Evolutionary conservation across 2,888 invertebrate genomes (phyloP).

Genomic region (Ashinkailepas kermadecensis): DNA sequence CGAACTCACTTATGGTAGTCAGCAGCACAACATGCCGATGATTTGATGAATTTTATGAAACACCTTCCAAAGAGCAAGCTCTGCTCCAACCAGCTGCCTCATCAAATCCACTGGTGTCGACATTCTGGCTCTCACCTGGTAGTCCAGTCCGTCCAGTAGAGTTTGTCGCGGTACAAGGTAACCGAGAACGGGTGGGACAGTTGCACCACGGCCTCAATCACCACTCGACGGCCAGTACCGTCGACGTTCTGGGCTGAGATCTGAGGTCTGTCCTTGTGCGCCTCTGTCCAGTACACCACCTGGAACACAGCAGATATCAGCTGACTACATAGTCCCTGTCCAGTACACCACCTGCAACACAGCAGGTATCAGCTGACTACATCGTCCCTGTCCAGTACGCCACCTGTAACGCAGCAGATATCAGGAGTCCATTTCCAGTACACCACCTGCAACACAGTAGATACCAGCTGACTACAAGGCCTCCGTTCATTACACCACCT

Average conservation of each 20-base stretch:
- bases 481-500: too few species aligned
- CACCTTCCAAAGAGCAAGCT: too few species aligned
- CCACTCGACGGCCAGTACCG: not conserved
- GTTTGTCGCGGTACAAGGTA: slow-evolving; percentile 77
- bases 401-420: slow-evolving; percentile 25
- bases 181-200: slow-evolving; percentile 91
- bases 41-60: too few species aligned
- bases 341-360: slow-evolving; percentile 25
- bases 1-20: too few species aligned
- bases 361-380: not conserved
- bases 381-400: too few species aligned
- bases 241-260: not conserved
- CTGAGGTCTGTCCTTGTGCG: slow-evolving; percentile 60
- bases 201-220: slow-evolving; percentile 59
- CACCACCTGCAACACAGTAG: slow-evolving; percentile 24
- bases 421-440: too few species aligned
- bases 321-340: too few species aligned
- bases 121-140: slow-evolving; percentile 51
- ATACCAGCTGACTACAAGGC: too few species aligned
- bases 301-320: slow-evolving; percentile 36
- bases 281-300: slow-evolving; percentile 91
- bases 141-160: slow-evolving; percentile 95
- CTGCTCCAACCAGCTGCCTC: too few species aligned
- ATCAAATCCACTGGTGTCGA: not conserved
- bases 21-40: too few species aligned